These are phyloP conservation scores for Drosophila peninsularis DNA, from an alignment of 2,888 invertebrate species.

Conservation along the genomic window DNA sequence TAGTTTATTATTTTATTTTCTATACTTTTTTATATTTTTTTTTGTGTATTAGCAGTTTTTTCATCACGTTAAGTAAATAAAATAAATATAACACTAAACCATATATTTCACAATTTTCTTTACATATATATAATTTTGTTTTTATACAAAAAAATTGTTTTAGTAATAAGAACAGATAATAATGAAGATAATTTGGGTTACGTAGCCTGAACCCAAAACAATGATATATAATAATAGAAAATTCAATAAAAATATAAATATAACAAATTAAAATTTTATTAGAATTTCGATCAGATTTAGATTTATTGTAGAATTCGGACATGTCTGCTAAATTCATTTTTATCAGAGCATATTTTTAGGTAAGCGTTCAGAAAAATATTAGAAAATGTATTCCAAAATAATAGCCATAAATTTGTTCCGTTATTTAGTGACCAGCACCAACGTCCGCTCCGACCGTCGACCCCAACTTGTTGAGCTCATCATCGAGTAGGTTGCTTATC, in stretches of 20 bases:
- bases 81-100: slow-evolving; percentile 61
- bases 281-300: background rate
- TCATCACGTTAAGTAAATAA: slow-evolving; percentile 53
- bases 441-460: slow-evolving; percentile 1
- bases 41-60: slow-evolving; percentile 50
- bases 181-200: slow-evolving; percentile 62
- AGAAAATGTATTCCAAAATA: background rate
- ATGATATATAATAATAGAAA: slow-evolving; percentile 32
- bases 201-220: slow-evolving; percentile 74
- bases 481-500: slow-evolving; percentile 83
- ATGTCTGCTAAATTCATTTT: no score
- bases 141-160: slow-evolving; percentile 65
- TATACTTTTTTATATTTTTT: slow-evolving; percentile 56
- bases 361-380: slow-evolving; percentile 10
- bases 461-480: slow-evolving; percentile 81
- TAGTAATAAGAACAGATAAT: slow-evolving; percentile 61
- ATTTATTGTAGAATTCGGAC: no score
- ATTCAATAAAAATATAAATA: slow-evolving; percentile 25
- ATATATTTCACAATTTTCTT: slow-evolving; percentile 68
- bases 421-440: slow-evolving; percentile 41
- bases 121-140: slow-evolving; percentile 63
- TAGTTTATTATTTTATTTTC: slow-evolving; percentile 62
- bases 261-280: slow-evolving; percentile 31
- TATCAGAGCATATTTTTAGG: background rate
- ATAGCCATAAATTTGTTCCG: background rate